Evolutionary conservation across 2,113 vertebrate species (phyloP), one percentile per base, ranked within the genome.

Genomic region (Thunnus thynnus): DNA sequence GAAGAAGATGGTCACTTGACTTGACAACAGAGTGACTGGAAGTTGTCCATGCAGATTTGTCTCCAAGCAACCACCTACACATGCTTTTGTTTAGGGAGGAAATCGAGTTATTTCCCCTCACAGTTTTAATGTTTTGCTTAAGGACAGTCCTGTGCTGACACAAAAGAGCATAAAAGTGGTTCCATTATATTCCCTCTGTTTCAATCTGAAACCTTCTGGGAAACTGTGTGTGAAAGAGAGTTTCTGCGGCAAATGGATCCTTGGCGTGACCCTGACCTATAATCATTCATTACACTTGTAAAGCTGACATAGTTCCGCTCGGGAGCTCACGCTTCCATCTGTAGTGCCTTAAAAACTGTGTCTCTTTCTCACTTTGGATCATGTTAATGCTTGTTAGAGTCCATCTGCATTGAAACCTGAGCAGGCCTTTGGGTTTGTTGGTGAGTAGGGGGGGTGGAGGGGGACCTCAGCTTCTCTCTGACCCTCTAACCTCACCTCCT

Each of bases 361-460:
- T 58, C 58, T 69, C 79, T 72, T 63, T 47, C 72, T 57, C 55
- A n/a, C 61, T 58, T 70, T 64, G 44, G 83, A 82, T 86, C 65
- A 54, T 69, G 48, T 86, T 74, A 76, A 65, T 41, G 75, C 76
- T 80, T 68, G 73, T 86, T 87, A 77, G 80, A 72, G 75, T 71
- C 85, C 84, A 91, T 90, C 90, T 89, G 84, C 30, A 55, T 1
- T 71, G 85, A 91, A 92, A 92, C 84, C 54, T 75, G 88, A 91
- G 82, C 67, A 44, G 75, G 20, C 68, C 61, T 82, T 84, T 54
- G 36, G 36, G 36, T 41, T 9, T 8, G 36, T 41, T 41, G 36
- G 36, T 7, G 36, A 9, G 7, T 5, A 7, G 36, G 36, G 7
- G 36, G 6, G 36, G 36, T 3, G 64, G 36, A 25, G 18, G 60